Evolutionary conservation across 2,113 vertebrate genomes (phyloP).

Genomic region (Malurus alboscapulatus): DNA sequence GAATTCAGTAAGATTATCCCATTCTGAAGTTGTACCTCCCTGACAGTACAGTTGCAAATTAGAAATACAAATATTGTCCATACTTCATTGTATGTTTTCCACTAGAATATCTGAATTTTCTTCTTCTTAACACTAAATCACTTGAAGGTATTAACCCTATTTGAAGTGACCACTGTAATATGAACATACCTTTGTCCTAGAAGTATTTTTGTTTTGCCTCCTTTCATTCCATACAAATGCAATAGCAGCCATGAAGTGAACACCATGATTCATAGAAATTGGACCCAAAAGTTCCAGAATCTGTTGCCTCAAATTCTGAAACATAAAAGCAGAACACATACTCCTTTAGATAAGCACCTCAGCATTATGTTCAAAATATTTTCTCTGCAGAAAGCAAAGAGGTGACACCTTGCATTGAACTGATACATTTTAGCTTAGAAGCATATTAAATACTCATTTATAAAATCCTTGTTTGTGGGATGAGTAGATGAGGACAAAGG

Average conservation of each 20-base stretch:
- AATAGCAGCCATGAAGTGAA: conserved; percentile 98
- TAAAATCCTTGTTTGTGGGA: neutral
- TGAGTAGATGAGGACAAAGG: neutral
- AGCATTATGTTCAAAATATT: neutral
- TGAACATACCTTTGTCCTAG: conserved; percentile 85
- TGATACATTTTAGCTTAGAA: neutral
- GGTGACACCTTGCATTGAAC: neutral
- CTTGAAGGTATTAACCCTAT: neutral
- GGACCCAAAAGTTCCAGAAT: conserved; percentile 95
- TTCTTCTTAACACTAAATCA: neutral
- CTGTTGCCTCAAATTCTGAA: conserved; percentile 94
- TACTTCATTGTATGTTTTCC: neutral
- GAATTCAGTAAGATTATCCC: neutral
- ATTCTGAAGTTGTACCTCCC: neutral
- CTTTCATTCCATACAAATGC: conserved; percentile 99
- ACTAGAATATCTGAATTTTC: neutral
- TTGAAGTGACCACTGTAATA: neutral
- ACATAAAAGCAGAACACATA: neutral
- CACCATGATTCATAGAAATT: conserved; percentile 98
- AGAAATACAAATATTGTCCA: neutral
- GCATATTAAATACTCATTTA: neutral
- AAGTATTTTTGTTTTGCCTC: conserved; percentile 81
- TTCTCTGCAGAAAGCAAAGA: neutral
- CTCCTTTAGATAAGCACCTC: neutral
- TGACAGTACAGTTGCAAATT: neutral